phyloP scores from a whole-genome alignment of 2,113 vertebrate species.

The Xenopus tropicalis region UCB_Xtro_10.0 CM004447.2:149345501-149346000 shows the following conservation, averaged over 20 bases:
- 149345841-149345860: conserved; percentile 18
- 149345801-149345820: not conserved
- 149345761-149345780: not conserved
- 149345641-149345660: no score
- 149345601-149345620: no score
- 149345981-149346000: conserved; percentile 60
- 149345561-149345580: no score
- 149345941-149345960: conserved; percentile 76
- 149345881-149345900: conserved; percentile 61
- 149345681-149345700: no score
- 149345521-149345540: no score
- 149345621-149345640: no score
- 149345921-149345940: conserved; percentile 63
- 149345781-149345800: not conserved
- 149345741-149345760: not conserved
- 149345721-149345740: not conserved
- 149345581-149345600: no score
- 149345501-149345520: no score
- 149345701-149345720: not conserved
- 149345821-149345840: conserved; percentile 6
- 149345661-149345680: no score
- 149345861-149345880: conserved; percentile 54
- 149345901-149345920: conserved; percentile 70
- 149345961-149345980: conserved; percentile 74
- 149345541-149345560: no score